These are phyloP conservation scores for Dolichoris vasculosae DNA, from an alignment of 1,140 invertebrate genomes.

Conservation along the genomic window DNA sequence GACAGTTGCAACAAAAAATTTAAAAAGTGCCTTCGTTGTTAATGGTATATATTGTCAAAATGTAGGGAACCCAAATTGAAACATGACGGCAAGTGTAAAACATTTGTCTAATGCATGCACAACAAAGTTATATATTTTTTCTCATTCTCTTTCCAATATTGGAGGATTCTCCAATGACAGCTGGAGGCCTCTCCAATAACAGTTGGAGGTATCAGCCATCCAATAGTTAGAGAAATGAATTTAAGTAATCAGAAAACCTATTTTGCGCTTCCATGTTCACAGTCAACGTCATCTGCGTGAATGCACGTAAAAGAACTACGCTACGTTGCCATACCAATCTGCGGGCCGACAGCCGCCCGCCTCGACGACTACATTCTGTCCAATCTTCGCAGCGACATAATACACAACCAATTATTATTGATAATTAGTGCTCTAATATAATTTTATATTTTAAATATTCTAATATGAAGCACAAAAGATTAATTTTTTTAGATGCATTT, in stretches of 20 bases:
- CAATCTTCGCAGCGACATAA: slow-evolving; percentile 72
- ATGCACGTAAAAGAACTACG: slow-evolving; percentile 72
- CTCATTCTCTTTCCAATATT: slow-evolving; percentile 54
- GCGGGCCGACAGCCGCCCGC: slow-evolving; percentile 65
- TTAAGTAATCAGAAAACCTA: slow-evolving; percentile 61
- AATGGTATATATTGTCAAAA: slow-evolving; percentile 19
- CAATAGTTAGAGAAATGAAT: slow-evolving; percentile 60
- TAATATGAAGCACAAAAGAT: slow-evolving; percentile 19
- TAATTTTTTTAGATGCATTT: slow-evolving; percentile 45
- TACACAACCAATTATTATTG: slow-evolving; percentile 61
- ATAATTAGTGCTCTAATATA: slow-evolving; percentile 62
- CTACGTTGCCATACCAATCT: slow-evolving; percentile 70
- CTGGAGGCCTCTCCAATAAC: slow-evolving; percentile 55
- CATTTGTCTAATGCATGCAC: slow-evolving; percentile 60
- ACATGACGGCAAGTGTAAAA: slow-evolving; percentile 40
- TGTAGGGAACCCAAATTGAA: slow-evolving; percentile 35
- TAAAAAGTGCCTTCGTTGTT: slow-evolving; percentile 43
- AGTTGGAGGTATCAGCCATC: slow-evolving; percentile 53
- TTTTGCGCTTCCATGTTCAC: slow-evolving; percentile 73
- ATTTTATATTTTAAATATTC: slow-evolving; percentile 60
- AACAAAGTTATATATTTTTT: slow-evolving; percentile 49
- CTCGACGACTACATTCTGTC: slow-evolving; percentile 70
- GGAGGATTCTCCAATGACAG: slow-evolving; percentile 56
- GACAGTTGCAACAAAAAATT: slow-evolving; percentile 18
- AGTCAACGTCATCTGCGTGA: slow-evolving; percentile 73